A percentile compares a stretch with the other conserved stretches of the same genome.
phyloP scores from a whole-genome alignment of 2,888 invertebrate genomes.

The Epinotia demarniana region DNA sequence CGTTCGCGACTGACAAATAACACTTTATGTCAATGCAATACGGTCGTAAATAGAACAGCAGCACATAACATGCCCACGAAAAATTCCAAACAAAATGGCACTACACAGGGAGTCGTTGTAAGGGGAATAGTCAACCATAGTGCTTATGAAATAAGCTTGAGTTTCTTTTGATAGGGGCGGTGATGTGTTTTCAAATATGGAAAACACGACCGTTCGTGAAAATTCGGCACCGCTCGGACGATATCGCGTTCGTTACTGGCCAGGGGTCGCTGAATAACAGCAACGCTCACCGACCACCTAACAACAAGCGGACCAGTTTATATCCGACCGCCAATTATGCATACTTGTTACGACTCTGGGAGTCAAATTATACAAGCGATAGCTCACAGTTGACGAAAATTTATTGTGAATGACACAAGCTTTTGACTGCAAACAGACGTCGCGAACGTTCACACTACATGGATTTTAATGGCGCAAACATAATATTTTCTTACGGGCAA shows the following conservation, averaged over 20 bases:
- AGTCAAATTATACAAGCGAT: neutral
- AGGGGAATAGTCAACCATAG: slow-evolving; percentile 52
- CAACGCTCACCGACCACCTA: neutral
- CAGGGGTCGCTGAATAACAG: slow-evolving; percentile 9
- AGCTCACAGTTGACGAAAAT: neutral
- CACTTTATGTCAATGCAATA: slow-evolving; percentile 27
- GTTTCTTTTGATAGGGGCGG: slow-evolving; percentile 28
- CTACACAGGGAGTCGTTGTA: slow-evolving; percentile 39
- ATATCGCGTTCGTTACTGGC: slow-evolving; percentile 57
- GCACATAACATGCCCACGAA: slow-evolving; percentile 9
- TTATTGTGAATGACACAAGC: slow-evolving; percentile 37
- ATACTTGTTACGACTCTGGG: neutral
- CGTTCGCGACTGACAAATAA: slow-evolving; percentile 33
- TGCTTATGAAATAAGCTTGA: slow-evolving; percentile 45
- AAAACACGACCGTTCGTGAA: slow-evolving; percentile 55
- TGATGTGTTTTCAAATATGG: slow-evolving; percentile 55
- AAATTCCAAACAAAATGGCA: slow-evolving; percentile 31
- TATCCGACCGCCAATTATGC: neutral
- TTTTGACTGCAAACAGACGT: slow-evolving; percentile 54
- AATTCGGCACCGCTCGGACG: slow-evolving; percentile 58
- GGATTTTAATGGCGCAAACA: slow-evolving; percentile 46
- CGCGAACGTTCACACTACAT: slow-evolving; percentile 48
- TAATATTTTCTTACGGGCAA: slow-evolving; percentile 30
- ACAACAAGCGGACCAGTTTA: neutral
- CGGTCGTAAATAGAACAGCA: slow-evolving; percentile 8